Percentiles rank a stretch among this genome's conserved stretches.
Evolutionary conservation across 2,888 invertebrate genomes (phyloP).

Genomic region (Dichetophora obliterata): DNA sequence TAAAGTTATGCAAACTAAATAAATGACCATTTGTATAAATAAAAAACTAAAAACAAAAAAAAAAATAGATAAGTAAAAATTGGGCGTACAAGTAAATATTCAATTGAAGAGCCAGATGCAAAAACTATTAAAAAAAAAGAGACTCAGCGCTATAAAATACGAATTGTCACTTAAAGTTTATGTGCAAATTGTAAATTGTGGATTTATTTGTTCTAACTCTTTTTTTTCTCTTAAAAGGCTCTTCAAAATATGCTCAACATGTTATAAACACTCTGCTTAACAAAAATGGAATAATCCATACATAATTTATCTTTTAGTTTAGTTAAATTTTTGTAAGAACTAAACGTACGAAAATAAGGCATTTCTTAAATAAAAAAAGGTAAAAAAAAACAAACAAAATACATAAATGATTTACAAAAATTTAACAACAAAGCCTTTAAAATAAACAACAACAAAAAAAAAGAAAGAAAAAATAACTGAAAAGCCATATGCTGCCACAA

Average conservation of each 20-base stretch:
- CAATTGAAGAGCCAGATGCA: not conserved
- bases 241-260: not conserved
- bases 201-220: too few relatives aligned
- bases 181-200: too few relatives aligned
- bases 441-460: slow-evolving; percentile 30
- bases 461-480: slow-evolving; percentile 28
- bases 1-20: slow-evolving; percentile 9
- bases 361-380: slow-evolving; percentile 32
- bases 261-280: not conserved
- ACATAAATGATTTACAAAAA: slow-evolving; percentile 42
- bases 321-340: slow-evolving; percentile 18
- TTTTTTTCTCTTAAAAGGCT: not conserved
- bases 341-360: slow-evolving; percentile 17
- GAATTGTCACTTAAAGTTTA: too few relatives aligned
- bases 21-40: slow-evolving; percentile 11
- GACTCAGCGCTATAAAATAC: too few relatives aligned
- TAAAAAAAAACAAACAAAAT: slow-evolving; percentile 40
- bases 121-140: too few relatives aligned
- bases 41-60: not conserved
- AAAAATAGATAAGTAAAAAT: not conserved
- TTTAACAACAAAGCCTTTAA: slow-evolving; percentile 37
- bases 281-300: not conserved
- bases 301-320: not conserved
- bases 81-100: not conserved
- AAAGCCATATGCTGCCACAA: slow-evolving; percentile 62